phyloP scores from a whole-genome alignment of 2,888 invertebrate genomes.

The Matsumyia berberina region DNA sequence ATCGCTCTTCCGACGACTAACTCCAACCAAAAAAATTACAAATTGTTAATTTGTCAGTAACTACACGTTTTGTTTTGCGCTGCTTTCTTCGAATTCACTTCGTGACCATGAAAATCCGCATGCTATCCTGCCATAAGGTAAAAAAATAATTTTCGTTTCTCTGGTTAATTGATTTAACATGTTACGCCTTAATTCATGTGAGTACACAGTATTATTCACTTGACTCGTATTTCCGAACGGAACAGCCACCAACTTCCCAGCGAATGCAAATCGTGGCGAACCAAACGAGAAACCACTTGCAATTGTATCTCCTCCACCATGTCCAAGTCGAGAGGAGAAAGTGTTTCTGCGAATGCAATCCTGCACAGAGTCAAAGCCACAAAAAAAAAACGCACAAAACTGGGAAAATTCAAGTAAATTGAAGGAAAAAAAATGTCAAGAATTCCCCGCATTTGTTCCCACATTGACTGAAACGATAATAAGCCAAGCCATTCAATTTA shows the following conservation, averaged over 20 bases:
- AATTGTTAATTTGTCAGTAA: not conserved
- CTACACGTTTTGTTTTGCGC: constrained; percentile 2
- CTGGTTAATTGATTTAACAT: constrained; percentile 32
- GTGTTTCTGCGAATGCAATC: constrained; percentile 20
- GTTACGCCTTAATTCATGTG: constrained; percentile 36
- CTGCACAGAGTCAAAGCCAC: too few species aligned
- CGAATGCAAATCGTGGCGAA: constrained; percentile 9
- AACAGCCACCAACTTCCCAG: constrained; percentile 13
- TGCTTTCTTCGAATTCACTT: constrained; percentile 29
- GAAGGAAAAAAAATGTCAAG: not conserved
- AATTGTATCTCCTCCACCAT: constrained; percentile 2
- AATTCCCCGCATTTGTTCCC: not conserved
- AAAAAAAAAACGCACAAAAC: too few species aligned
- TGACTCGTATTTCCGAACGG: constrained; percentile 6
- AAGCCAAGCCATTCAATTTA: not conserved
- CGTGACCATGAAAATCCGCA: constrained; percentile 50
- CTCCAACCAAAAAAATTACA: not conserved
- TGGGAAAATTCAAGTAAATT: not conserved
- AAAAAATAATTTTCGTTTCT: constrained; percentile 17
- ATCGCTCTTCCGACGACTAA: not conserved
- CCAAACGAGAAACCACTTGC: not conserved
- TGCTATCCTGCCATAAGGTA: constrained; percentile 30
- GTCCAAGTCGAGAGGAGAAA: constrained; percentile 5
- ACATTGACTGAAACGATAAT: not conserved
- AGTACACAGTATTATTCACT: constrained; percentile 8